These are phyloP conservation scores for Clarias gariepinus DNA, from an alignment of 2,113 vertebrate species.

Conservation along the genomic window DNA sequence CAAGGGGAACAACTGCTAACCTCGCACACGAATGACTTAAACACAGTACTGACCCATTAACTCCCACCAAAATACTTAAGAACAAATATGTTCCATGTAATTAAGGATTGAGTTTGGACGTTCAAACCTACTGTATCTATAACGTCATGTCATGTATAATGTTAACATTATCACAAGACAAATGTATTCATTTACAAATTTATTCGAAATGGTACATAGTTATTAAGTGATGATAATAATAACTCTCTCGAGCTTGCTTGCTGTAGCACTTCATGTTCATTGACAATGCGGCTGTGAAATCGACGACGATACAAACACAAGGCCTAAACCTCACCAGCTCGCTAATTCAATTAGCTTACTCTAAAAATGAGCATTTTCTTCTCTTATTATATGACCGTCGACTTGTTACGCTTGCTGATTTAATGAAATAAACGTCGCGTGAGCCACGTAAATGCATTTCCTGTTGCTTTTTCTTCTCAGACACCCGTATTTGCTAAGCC, in stretches of 20 bases:
- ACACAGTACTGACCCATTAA: neutral
- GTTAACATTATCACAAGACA: neutral
- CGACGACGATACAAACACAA: conserved; percentile 21
- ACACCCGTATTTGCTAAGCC: neutral
- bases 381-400: neutral
- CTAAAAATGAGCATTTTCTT: too few species aligned
- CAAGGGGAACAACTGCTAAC: neutral
- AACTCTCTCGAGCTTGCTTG: neutral
- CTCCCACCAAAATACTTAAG: neutral
- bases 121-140: too few species aligned
- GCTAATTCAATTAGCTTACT: neutral
- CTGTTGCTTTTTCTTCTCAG: neutral
- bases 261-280: neutral
- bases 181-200: neutral
- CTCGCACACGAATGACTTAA: neutral
- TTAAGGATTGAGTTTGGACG: neutral
- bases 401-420: too few species aligned
- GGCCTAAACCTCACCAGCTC: neutral
- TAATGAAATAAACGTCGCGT: neutral
- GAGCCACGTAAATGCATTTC: neutral
- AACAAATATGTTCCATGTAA: neutral
- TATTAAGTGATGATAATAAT: neutral
- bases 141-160: neutral
- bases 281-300: neutral
- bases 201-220: neutral